A percentile compares a stretch with the other conserved stretches of the same genome.
Evolutionary conservation across 1,140 invertebrate species (phyloP).

Genomic region (Drosophila takahashii): DNA sequence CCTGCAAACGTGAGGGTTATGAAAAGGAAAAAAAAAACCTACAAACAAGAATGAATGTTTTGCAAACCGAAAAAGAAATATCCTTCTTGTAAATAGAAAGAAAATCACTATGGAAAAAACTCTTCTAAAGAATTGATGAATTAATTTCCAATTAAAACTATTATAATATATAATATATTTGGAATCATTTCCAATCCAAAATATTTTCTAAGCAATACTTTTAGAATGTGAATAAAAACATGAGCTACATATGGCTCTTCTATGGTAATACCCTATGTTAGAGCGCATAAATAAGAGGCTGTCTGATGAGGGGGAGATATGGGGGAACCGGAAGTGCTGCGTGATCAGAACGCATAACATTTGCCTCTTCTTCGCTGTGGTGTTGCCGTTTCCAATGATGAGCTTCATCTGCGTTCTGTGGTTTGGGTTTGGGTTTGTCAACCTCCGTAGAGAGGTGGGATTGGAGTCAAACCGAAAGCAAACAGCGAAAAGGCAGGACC

Average conservation of each 20-base stretch:
- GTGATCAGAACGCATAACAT: slow-evolving; percentile 59
- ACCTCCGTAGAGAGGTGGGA: slow-evolving; percentile 45
- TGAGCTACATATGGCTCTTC: neutral
- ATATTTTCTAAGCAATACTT: too few species aligned
- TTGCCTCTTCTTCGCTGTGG: slow-evolving; percentile 29
- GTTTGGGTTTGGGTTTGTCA: slow-evolving; percentile 65
- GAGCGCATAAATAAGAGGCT: neutral
- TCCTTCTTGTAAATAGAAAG: neutral
- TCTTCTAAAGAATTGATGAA: too few species aligned
- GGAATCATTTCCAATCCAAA: too few species aligned
- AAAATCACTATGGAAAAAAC: too few species aligned
- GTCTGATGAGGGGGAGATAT: slow-evolving; percentile 1
- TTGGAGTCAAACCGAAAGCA: slow-evolving; percentile 10
- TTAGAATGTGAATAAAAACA: neutral
- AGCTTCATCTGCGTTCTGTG: slow-evolving; percentile 3
- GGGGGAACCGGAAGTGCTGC: slow-evolving; percentile 62
- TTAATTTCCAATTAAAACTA: too few species aligned
- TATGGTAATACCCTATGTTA: neutral
- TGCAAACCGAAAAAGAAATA: neutral
- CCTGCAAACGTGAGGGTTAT: slow-evolving; percentile 44
- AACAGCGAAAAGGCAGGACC: slow-evolving; percentile 39
- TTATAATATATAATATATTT: too few species aligned
- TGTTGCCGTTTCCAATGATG: slow-evolving; percentile 16
- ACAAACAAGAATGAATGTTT: neutral
- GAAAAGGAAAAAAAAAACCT: slow-evolving; percentile 10